These are phyloP conservation scores for Apomyelois bistriatella DNA, from an alignment of 2,888 invertebrate genomes.

Conservation along the genomic window DNA sequence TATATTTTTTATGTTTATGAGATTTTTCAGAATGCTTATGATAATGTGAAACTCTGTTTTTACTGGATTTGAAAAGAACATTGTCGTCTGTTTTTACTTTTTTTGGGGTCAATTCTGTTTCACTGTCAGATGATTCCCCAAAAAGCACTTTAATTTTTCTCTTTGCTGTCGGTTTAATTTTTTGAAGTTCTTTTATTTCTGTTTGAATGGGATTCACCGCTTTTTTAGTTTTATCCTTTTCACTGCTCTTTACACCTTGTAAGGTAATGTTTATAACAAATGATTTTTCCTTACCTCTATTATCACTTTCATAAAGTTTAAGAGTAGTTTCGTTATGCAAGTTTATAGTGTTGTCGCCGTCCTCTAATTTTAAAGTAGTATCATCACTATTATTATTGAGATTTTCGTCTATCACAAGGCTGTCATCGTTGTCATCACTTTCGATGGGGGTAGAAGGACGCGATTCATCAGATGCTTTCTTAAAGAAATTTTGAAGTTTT, in stretches of 20 bases:
- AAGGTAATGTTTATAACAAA: slow-evolving; percentile 69
- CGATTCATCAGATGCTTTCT: slow-evolving; percentile 46
- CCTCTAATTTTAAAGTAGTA: slow-evolving; percentile 40
- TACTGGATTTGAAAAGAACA: not conserved
- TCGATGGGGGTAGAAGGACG: slow-evolving; percentile 29
- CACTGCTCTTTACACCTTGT: slow-evolving; percentile 53
- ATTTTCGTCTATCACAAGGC: slow-evolving; percentile 55
- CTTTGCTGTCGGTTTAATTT: slow-evolving; percentile 48
- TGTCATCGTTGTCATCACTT: slow-evolving; percentile 52
- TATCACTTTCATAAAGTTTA: slow-evolving; percentile 37
- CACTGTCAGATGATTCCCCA: slow-evolving; percentile 74
- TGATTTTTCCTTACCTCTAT: slow-evolving; percentile 39
- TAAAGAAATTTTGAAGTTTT: slow-evolving; percentile 64
- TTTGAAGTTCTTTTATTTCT: slow-evolving; percentile 32
- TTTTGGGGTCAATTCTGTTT: slow-evolving; percentile 33
- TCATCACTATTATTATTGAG: slow-evolving; percentile 32
- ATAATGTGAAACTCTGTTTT: slow-evolving; percentile 42
- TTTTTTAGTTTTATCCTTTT: slow-evolving; percentile 21
- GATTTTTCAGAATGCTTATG: slow-evolving; percentile 29
- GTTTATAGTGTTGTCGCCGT: slow-evolving; percentile 26
- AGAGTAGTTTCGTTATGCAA: slow-evolving; percentile 44
- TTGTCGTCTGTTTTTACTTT: not conserved
- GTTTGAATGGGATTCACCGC: slow-evolving; percentile 17
- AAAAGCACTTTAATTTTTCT: slow-evolving; percentile 73
- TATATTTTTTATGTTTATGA: slow-evolving; percentile 22